These are phyloP conservation scores for Lasioglossum villosulum DNA, from an alignment of 2,888 invertebrate species.

Conservation along the genomic window DNA sequence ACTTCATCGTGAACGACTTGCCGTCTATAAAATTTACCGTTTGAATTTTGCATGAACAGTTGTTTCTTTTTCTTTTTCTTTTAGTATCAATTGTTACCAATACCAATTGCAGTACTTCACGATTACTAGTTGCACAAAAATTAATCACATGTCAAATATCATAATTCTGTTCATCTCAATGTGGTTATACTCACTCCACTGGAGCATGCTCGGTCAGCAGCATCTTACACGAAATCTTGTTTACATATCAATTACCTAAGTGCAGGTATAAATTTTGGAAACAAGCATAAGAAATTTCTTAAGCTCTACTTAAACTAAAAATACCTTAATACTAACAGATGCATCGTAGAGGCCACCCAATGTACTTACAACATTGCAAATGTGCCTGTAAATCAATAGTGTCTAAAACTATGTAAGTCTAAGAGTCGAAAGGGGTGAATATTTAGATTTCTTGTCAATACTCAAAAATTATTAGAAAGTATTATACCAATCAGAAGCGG, in stretches of 20 bases:
- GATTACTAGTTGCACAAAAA: conserved; percentile 78
- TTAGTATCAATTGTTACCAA: conserved; percentile 35
- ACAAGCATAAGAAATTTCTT: conserved; percentile 76
- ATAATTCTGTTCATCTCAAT: conserved; percentile 76
- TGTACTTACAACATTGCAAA: conserved; percentile 84
- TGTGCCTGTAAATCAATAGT: conserved; percentile 77
- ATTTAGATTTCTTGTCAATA: conserved; percentile 73
- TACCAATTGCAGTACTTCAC: conserved; percentile 49
- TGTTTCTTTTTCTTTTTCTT: conserved; percentile 14
- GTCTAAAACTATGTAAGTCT: conserved; percentile 73
- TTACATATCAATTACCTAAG: conserved; percentile 82
- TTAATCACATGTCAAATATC: conserved; percentile 66
- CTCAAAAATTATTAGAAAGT: conserved; percentile 78
- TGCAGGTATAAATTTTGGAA: conserved; percentile 81
- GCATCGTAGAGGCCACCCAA: conserved; percentile 80
- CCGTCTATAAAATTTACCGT: conserved; percentile 16
- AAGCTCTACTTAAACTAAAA: conserved; percentile 73
- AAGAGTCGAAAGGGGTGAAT: conserved; percentile 72
- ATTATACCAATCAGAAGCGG: conserved; percentile 82
- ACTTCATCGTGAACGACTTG: conserved; percentile 13
- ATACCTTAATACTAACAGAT: conserved; percentile 76
- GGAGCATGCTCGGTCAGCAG: conserved; percentile 78
- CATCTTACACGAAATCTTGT: conserved; percentile 81
- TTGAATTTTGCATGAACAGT: conserved; percentile 29
- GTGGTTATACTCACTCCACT: conserved; percentile 80